Evolutionary conservation across 1,140 invertebrate species (phyloP).

Genomic region (Euwallacea similis): DNA sequence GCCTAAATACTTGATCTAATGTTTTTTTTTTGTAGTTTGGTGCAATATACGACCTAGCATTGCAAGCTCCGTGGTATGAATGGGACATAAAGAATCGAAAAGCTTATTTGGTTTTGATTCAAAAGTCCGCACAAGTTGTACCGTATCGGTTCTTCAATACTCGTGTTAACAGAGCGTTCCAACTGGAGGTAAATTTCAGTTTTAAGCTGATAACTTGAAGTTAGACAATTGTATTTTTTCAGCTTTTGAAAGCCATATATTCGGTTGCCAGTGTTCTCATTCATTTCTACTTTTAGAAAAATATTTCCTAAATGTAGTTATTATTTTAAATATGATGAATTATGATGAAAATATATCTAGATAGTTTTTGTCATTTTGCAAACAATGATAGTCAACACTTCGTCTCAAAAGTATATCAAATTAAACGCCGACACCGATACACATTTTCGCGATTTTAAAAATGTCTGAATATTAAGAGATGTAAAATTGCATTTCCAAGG

Average conservation of each 20-base stretch:
- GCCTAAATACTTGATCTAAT: neutral
- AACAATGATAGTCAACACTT: no score
- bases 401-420: no score
- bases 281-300: neutral
- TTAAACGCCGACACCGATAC: no score
- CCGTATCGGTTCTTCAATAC: constrained; percentile 7
- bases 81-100: constrained; percentile 4
- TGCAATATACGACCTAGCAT: constrained; percentile 7
- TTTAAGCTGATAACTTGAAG: neutral
- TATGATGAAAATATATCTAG: no score
- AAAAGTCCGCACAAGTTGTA: neutral
- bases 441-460: no score
- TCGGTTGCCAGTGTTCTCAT: neutral
- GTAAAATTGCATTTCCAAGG: no score
- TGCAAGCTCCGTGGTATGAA: constrained; percentile 1
- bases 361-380: no score
- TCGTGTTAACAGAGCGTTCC: constrained; percentile 1
- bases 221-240: neutral
- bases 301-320: no score
- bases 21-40: constrained; percentile 6
- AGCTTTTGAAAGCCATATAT: constrained; percentile 3
- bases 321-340: no score
- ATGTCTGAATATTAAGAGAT: no score
- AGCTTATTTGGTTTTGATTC: constrained; percentile 5
- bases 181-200: constrained; percentile 9